These are phyloP conservation scores for Taphrorychus bicolor DNA, from an alignment of 2,888 invertebrate species.

Conservation along the genomic window DNA sequence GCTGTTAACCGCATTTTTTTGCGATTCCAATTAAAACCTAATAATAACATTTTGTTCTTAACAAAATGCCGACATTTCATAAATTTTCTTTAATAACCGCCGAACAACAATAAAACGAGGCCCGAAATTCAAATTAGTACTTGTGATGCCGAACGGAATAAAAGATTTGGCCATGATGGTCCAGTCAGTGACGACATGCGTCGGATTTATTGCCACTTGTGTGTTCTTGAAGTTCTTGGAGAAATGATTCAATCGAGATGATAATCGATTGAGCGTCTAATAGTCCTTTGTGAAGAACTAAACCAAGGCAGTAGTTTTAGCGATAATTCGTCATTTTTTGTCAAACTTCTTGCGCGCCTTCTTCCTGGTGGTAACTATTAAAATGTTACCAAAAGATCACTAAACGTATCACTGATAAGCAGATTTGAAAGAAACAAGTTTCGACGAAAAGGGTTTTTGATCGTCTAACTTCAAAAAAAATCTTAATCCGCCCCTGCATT, in stretches of 20 bases:
- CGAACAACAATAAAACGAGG: slow-evolving; percentile 4
- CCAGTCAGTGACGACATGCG: slow-evolving; percentile 24
- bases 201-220: slow-evolving; percentile 24
- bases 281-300: too few species aligned
- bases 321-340: too few species aligned
- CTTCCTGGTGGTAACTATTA: too few species aligned
- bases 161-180: slow-evolving; percentile 27
- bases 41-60: slow-evolving; percentile 30
- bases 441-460: too few species aligned
- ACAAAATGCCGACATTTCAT: slow-evolving; percentile 36
- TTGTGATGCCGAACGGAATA: slow-evolving; percentile 12
- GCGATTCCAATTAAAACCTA: slow-evolving; percentile 36
- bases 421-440: too few species aligned
- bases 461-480: too few species aligned
- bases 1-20: slow-evolving; percentile 32
- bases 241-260: slow-evolving; percentile 28
- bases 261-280: too few species aligned
- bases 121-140: slow-evolving; percentile 3
- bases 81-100: slow-evolving; percentile 33
- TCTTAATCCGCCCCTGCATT: too few species aligned
- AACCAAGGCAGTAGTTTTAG: too few species aligned
- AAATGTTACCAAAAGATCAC: too few species aligned
- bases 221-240: slow-evolving; percentile 30
- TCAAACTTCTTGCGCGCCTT: too few species aligned
- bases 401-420: too few species aligned